Conservation (phyloP, 2,113 vertebrate genomes). For the Ovis canadensis region DNA sequence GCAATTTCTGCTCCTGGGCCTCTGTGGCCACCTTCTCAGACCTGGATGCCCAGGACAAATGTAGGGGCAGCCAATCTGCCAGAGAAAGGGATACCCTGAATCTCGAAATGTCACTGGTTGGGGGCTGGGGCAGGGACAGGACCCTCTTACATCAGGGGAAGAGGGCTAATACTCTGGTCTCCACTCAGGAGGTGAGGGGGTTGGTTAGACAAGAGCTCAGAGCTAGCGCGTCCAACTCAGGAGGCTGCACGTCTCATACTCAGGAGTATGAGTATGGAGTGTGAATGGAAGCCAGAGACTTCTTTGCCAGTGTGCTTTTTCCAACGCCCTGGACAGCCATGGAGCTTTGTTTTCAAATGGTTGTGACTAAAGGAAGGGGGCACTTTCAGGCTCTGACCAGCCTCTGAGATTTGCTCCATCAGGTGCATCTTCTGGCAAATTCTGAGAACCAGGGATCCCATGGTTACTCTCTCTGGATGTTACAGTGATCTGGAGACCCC, state of each 20-base stretch:
- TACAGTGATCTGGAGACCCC: constrained; percentile 44
- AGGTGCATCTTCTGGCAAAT: constrained; percentile 55
- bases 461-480: not conserved
- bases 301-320: not conserved
- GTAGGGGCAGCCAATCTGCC: not conserved
- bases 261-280: not conserved
- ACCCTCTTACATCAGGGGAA: not conserved
- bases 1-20: constrained; percentile 68
- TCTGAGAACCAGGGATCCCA: not conserved
- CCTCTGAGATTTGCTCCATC: constrained; percentile 12
- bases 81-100: not conserved
- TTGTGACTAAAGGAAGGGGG: not conserved
- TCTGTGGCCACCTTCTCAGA: constrained; percentile 14
- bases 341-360: not conserved
- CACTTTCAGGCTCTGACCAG: not conserved
- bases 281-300: not conserved
- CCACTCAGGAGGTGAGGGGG: not conserved
- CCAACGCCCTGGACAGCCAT: not conserved
- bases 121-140: not conserved
- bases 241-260: not conserved
- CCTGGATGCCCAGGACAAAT: not conserved
- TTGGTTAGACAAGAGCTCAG: not conserved
- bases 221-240: not conserved
- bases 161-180: not conserved
- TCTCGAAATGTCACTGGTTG: not conserved